These are phyloP conservation scores for Bactericera cockerelli DNA, from an alignment of 1,140 invertebrate species.

Conservation along the genomic window DNA sequence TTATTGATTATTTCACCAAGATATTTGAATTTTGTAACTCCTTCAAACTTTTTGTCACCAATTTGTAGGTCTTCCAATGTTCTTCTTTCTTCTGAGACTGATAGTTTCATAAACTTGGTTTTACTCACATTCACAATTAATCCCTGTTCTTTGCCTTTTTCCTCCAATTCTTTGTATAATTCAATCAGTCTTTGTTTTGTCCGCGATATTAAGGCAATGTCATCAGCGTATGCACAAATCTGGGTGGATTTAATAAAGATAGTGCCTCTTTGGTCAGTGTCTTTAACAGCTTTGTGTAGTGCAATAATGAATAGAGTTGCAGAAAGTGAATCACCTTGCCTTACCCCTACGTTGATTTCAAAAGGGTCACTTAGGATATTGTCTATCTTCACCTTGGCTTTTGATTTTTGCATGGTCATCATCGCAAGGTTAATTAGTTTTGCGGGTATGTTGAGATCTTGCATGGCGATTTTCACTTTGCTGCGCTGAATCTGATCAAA, in stretches of 20 bases:
- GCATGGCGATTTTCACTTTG: not conserved
- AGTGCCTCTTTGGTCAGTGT: not conserved
- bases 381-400: constrained; percentile 6
- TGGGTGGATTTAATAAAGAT: too few species aligned
- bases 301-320: not conserved
- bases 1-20: too few species aligned
- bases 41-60: too few species aligned
- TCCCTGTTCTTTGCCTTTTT: not conserved
- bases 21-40: too few species aligned
- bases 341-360: not conserved
- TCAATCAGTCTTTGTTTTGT: not conserved
- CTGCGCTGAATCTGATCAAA: not conserved
- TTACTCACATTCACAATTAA: not conserved
- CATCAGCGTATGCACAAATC: too few species aligned
- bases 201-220: too few species aligned
- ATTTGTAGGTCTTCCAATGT: too few species aligned
- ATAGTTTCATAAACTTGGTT: too few species aligned
- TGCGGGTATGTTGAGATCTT: not conserved
- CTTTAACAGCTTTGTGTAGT: not conserved
- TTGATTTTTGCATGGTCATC: too few species aligned
- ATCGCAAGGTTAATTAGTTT: too few species aligned
- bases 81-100: too few species aligned
- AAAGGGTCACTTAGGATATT: not conserved
- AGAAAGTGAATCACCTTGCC: not conserved
- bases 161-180: not conserved